Conservation (phyloP, 2,888 invertebrate genomes). For the Ormyrus rosae region DNA sequence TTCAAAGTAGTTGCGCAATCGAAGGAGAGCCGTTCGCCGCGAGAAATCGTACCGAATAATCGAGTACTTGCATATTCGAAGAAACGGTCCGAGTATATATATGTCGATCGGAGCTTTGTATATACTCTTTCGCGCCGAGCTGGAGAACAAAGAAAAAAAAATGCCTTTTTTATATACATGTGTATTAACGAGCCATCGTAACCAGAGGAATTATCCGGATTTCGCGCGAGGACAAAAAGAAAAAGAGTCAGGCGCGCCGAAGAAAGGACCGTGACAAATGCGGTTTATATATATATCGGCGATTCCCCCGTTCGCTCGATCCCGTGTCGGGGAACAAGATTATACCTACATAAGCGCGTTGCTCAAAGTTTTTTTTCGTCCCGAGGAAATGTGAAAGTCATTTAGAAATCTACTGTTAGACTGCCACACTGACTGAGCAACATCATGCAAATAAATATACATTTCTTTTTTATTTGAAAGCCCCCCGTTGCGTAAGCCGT, state of each 20-base stretch:
- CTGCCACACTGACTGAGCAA: neutral
- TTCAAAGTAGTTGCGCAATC: neutral
- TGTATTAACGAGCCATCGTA: neutral
- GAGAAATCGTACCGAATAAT: neutral
- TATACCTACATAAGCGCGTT: neutral
- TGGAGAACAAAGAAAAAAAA: too few relatives aligned
- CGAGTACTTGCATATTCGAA: neutral
- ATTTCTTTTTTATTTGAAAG: conserved; percentile 53
- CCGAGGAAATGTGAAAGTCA: conserved; percentile 20
- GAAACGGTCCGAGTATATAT: neutral
- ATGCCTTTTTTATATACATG: neutral
- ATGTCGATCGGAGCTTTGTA: neutral
- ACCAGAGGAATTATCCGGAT: neutral
- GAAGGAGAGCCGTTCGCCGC: neutral
- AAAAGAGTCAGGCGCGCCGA: neutral
- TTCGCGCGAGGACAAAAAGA: neutral
- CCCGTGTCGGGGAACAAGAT: neutral
- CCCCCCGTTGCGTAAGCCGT: neutral
- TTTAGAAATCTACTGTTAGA: neutral
- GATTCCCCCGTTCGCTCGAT: neutral
- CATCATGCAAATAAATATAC: conserved; percentile 22
- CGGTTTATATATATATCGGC: neutral
- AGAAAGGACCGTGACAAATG: neutral
- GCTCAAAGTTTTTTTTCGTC: conserved; percentile 9
- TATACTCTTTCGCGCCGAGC: neutral